These are phyloP conservation scores for Ciconia boyciana DNA, from an alignment of 2,113 vertebrate species.

Conservation along the genomic window DNA sequence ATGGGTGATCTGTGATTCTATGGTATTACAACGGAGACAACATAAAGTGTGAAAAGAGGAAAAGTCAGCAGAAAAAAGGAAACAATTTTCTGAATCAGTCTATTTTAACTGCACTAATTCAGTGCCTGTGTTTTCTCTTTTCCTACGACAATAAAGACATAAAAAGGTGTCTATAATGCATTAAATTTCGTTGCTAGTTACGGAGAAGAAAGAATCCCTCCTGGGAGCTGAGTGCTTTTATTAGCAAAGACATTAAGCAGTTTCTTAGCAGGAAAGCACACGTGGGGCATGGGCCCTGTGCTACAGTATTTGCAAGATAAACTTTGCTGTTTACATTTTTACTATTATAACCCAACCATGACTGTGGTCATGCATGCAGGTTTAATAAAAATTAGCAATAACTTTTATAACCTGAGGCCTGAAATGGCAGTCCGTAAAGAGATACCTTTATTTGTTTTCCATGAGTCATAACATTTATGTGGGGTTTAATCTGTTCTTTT, in stretches of 20 bases:
- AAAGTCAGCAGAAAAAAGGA: not conserved
- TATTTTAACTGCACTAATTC: not conserved
- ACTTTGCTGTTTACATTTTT: not conserved
- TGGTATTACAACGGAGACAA: not conserved
- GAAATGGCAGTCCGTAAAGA: not conserved
- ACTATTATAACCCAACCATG: not conserved
- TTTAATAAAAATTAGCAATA: slow-evolving; percentile 35
- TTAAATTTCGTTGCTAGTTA: not conserved
- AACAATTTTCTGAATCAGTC: not conserved
- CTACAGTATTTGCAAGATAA: not conserved
- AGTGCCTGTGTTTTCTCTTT: not conserved
- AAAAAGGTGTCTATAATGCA: not conserved
- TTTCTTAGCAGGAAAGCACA: not conserved
- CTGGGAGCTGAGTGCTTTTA: not conserved
- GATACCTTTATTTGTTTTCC: slow-evolving; percentile 17
- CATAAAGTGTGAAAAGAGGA: not conserved
- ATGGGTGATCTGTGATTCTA: not conserved
- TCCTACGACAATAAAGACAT: not conserved
- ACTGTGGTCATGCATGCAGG: not conserved
- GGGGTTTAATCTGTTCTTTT: not conserved
- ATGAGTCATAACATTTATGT: not conserved
- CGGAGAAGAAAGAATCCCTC: not conserved
- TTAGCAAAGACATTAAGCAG: not conserved
- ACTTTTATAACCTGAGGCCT: not conserved
- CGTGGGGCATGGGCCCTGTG: not conserved